Evolutionary conservation across 2,113 vertebrate genomes (phyloP).

Genomic region (Petroica traversi): DNA sequence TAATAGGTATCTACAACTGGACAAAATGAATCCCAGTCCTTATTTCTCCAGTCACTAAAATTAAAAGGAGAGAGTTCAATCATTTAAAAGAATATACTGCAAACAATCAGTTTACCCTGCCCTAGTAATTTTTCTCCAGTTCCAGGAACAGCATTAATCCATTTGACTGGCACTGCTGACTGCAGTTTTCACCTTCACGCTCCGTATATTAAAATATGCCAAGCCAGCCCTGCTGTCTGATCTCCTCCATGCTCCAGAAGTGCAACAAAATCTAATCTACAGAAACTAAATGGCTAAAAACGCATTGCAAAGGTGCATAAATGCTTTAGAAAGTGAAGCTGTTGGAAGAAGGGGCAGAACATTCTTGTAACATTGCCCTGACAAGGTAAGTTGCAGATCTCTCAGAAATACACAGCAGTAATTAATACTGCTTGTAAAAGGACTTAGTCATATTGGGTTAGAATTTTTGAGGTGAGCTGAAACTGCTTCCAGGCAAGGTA

Average conservation of each 20-base stretch:
- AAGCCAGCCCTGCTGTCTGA: background rate
- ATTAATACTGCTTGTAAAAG: background rate
- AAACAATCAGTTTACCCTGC: background rate
- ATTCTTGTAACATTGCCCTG: background rate
- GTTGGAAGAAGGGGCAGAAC: slow-evolving; percentile 18
- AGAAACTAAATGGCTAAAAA: slow-evolving; percentile 56
- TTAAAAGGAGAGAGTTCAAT: background rate
- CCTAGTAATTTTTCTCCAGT: background rate
- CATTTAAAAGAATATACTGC: background rate
- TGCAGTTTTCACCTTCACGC: background rate
- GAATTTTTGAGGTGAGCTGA: background rate
- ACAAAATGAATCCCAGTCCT: background rate
- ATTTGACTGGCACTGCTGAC: background rate
- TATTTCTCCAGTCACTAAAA: background rate
- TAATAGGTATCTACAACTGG: background rate
- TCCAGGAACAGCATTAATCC: background rate
- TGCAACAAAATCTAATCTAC: slow-evolving; percentile 13
- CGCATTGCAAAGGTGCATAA: background rate
- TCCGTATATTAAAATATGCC: background rate
- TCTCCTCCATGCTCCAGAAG: background rate
- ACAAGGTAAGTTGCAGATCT: background rate
- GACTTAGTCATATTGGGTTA: background rate
- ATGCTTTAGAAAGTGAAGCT: background rate
- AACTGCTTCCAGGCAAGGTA: background rate
- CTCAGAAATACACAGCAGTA: background rate